A percentile compares a stretch with the other conserved stretches of the same genome.
These are phyloP conservation scores for Chelonus insularis DNA, from an alignment of 1,140 invertebrate genomes.

Conservation along the genomic window DNA sequence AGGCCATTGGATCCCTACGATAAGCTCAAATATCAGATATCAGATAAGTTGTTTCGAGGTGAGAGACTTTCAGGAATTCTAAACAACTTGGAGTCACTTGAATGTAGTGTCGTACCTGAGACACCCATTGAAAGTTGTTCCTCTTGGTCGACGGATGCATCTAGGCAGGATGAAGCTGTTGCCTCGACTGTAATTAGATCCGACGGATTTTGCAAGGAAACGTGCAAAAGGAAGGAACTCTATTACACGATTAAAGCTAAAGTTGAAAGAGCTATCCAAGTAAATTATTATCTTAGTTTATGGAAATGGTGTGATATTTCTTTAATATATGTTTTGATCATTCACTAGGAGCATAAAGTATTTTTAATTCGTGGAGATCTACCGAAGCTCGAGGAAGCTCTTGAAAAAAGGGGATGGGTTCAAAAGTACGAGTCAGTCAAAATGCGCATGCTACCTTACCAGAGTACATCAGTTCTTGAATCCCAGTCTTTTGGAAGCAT, in stretches of 20 bases:
- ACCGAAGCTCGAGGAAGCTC: slow-evolving; percentile 46
- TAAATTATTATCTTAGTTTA: slow-evolving; percentile 18
- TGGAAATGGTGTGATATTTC: not conserved
- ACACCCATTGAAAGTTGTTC: slow-evolving; percentile 32
- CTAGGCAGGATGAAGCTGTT: slow-evolving; percentile 19
- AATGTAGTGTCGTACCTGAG: slow-evolving; percentile 27
- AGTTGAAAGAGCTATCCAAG: slow-evolving; percentile 41
- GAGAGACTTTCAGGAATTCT: slow-evolving; percentile 19
- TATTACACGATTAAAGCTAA: slow-evolving; percentile 34
- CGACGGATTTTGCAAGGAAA: slow-evolving; percentile 13
- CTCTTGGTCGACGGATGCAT: slow-evolving; percentile 23
- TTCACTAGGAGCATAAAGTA: slow-evolving; percentile 44
- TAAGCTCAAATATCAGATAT: slow-evolving; percentile 24
- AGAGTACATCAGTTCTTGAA: slow-evolving; percentile 35
- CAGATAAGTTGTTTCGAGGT: slow-evolving; percentile 8
- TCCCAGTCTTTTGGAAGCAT: too few species aligned
- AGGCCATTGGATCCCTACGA: slow-evolving; percentile 43
- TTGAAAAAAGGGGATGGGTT: slow-evolving; percentile 49
- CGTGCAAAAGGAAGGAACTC: slow-evolving; percentile 27
- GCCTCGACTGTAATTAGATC: slow-evolving; percentile 12
- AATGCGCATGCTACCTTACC: slow-evolving; percentile 48
- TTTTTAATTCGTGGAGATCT: slow-evolving; percentile 52
- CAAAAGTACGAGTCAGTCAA: slow-evolving; percentile 51
- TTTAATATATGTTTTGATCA: not conserved
- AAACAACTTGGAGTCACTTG: slow-evolving; percentile 34